Evolutionary conservation across 2,113 vertebrate genomes (phyloP), one percentile per base, ranked within the genome.

Genomic region (Eolophus roseicapilla): DNA sequence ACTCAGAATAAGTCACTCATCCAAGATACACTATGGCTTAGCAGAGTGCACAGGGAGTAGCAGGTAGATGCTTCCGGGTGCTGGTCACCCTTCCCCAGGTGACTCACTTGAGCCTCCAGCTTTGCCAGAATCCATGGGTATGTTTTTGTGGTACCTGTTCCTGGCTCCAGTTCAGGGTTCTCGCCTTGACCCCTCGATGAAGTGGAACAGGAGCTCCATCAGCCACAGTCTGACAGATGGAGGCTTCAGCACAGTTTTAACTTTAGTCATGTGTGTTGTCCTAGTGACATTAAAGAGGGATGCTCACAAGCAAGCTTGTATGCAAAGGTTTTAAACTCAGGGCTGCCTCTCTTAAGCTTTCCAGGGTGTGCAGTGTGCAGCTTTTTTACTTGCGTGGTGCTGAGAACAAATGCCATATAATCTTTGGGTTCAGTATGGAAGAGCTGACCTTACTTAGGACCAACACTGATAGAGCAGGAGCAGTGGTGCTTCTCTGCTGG

Each of bases 171-270:
- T 73, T 95, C 69, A 57, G 77, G 47, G 33, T 82, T 93, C 62
- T 95, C 39, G 71, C 74, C 81, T 95, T 95, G 86, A 91, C 69
- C 65, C 69, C 13, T 71, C 0, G 0, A 53, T 95, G 74, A 96
- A 71, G 69, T 89, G 71, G 43, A 78, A 77, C 21, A 68, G 69
- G 14, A 88, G 27, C 29, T 81, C 68, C 16, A 31, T 52, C 65
- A 89, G 60, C 55, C 1, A 11, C 25, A 78, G 49, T 50, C 70
- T 2, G 7, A 5, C 33, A 10, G 57, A 59, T 0, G 0, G 31
- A 65, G 69, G 74, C 74, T 88, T 86, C 80, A 62, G 50, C 47
- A 11, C 31, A 37, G 47, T 20, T 81, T 81, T 81, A 60, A 44
- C 50, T 90, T 60, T 0, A 82, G 60, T 81, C 24, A 4, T 29